Conservation (phyloP, 2,797 vertebrate genomes). For the Zonotrichia albicollis region DNA sequence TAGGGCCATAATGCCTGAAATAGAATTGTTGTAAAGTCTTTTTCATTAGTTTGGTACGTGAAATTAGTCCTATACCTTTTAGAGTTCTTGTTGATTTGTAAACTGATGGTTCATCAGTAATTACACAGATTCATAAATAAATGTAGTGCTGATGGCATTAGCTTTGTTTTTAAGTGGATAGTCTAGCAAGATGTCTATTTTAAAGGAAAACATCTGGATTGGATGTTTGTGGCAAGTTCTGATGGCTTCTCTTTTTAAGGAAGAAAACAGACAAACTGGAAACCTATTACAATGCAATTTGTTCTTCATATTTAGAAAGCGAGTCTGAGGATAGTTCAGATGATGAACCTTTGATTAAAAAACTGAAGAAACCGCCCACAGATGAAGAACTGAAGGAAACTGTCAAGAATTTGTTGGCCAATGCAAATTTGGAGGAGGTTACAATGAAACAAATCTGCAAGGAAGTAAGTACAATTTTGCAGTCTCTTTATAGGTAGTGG, state of each 20-base stretch:
- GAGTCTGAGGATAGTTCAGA: slow-evolving; percentile 90
- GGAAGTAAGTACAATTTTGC: slow-evolving; percentile 75
- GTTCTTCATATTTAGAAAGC: slow-evolving; percentile 73
- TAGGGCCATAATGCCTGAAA: not conserved
- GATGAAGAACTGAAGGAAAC: slow-evolving; percentile 90
- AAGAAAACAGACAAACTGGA: not conserved
- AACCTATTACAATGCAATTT: not conserved
- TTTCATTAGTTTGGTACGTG: not conserved
- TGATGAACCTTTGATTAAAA: slow-evolving; percentile 92
- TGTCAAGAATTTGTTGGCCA: slow-evolving; percentile 86
- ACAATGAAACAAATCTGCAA: slow-evolving; percentile 98
- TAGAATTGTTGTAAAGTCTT: not conserved
- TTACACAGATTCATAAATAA: not conserved
- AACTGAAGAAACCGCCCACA: slow-evolving; percentile 87
- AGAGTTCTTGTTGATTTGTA: not conserved
- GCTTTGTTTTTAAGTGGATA: not conserved
- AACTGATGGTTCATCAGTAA: not conserved
- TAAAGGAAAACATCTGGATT: not conserved
- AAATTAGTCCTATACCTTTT: not conserved
- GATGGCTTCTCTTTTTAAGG: not conserved
- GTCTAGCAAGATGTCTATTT: not conserved
- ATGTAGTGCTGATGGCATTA: not conserved
- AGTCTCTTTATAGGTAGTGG: not conserved
- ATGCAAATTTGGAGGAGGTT: slow-evolving; percentile 91
- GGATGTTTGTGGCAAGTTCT: not conserved